Conservation (phyloP, 1,140 invertebrate genomes). For the Aphis craccivora region DNA sequence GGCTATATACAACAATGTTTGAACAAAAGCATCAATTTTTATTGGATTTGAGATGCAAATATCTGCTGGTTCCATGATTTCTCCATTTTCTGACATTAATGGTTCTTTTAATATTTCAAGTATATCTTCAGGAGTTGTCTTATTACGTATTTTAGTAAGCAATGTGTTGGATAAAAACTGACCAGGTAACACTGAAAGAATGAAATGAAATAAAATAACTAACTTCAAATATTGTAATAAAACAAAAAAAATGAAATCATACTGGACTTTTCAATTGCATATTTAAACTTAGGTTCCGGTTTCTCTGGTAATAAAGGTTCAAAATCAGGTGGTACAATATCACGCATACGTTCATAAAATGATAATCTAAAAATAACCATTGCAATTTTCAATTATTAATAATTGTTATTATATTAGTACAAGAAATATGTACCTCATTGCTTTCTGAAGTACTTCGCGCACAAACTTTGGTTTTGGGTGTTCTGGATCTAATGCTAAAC, state of each 20-base stretch:
- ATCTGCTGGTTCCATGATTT: conserved; percentile 61
- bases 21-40: conserved; percentile 96
- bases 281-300: conserved; percentile 83
- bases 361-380: conserved; percentile 76
- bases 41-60: conserved; percentile 78
- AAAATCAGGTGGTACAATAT: conserved; percentile 90
- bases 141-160: conserved; percentile 83
- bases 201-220: background rate
- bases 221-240: background rate
- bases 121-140: conserved; percentile 89
- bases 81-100: conserved; percentile 74
- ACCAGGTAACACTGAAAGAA: conserved; percentile 71
- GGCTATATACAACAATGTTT: conserved; percentile 90
- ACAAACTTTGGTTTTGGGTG: conserved; percentile 97
- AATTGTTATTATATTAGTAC: conserved; percentile 53
- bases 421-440: conserved; percentile 75
- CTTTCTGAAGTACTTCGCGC: conserved; percentile 88
- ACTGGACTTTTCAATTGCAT: conserved; percentile 81
- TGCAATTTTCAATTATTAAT: background rate
- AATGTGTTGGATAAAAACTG: conserved; percentile 67
- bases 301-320: conserved; percentile 81
- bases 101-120: conserved; percentile 86
- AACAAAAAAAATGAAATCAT: conserved; percentile 63
- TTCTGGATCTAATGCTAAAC: conserved; percentile 83
- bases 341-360: conserved; percentile 91